Evolutionary conservation across 2,888 invertebrate species (phyloP).

Genomic region (Heliconius aoede): DNA sequence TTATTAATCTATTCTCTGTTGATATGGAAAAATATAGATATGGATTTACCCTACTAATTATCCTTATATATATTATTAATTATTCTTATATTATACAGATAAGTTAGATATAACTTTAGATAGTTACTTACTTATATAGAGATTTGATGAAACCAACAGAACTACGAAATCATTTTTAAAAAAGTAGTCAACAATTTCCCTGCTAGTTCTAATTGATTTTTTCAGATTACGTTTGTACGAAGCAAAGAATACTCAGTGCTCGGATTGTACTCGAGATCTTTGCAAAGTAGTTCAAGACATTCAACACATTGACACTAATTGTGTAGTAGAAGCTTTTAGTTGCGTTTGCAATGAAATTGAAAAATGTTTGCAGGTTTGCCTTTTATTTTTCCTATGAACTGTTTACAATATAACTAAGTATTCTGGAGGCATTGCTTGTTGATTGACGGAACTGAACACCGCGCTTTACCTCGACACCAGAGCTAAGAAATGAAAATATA

Average conservation of each 20-base stretch:
- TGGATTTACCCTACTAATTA: background rate
- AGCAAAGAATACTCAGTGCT: conserved; percentile 55
- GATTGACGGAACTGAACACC: no score
- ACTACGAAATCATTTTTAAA: background rate
- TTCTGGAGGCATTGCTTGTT: no score
- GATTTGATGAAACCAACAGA: no score
- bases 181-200: background rate
- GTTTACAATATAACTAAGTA: no score
- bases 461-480: no score
- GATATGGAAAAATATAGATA: background rate
- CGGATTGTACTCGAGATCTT: conserved; percentile 60
- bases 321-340: conserved; percentile 69
- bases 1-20: background rate
- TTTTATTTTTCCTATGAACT: background rate
- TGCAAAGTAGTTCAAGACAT: conserved; percentile 68
- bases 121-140: no score
- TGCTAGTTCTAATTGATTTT: background rate
- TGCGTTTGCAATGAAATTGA: conserved; percentile 64
- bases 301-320: conserved; percentile 73
- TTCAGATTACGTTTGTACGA: conserved; percentile 73
- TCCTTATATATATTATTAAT: background rate
- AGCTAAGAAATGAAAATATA: no score
- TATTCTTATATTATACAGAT: background rate
- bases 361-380: conserved; percentile 70
- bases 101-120: no score